A percentile compares a stretch with the other conserved stretches of the same genome.
These are phyloP conservation scores for Centruroides sculpturatus DNA, from an alignment of 1,140 invertebrate species.

Conservation along the genomic window DNA sequence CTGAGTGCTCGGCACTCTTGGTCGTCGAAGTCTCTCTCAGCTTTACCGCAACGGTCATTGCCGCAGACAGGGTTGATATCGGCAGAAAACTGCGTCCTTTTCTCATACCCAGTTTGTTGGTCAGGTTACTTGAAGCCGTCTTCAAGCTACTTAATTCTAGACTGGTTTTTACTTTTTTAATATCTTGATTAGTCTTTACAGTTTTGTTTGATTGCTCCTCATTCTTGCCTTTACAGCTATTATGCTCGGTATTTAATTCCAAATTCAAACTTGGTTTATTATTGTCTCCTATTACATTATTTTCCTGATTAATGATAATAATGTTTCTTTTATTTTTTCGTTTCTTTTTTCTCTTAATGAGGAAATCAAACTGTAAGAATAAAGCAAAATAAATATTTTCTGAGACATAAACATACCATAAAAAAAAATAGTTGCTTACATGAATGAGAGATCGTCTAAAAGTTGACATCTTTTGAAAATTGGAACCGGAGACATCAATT, in stretches of 20 bases:
- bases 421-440: slow-evolving; percentile 25
- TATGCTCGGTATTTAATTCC: too few relatives aligned
- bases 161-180: too few relatives aligned
- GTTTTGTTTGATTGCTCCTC: too few relatives aligned
- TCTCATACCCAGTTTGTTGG: too few relatives aligned
- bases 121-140: too few relatives aligned
- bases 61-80: slow-evolving; percentile 35
- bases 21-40: slow-evolving; percentile 26
- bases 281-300: neutral
- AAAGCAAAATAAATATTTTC: too few relatives aligned
- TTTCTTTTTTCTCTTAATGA: slow-evolving; percentile 19
- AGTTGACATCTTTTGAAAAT: slow-evolving; percentile 70
- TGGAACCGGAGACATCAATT: slow-evolving; percentile 68
- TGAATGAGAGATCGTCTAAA: slow-evolving; percentile 61
- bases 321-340: slow-evolving; percentile 18
- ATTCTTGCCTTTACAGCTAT: too few relatives aligned
- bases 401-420: too few relatives aligned
- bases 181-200: too few relatives aligned
- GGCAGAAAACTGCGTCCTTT: neutral
- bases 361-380: slow-evolving; percentile 17
- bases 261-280: too few relatives aligned
- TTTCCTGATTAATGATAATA: slow-evolving; percentile 14
- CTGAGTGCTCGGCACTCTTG: slow-evolving; percentile 54
- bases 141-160: too few relatives aligned
- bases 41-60: slow-evolving; percentile 47